Conservation (phyloP, 2,113 vertebrate genomes). For the Trogon melanurus region DNA sequence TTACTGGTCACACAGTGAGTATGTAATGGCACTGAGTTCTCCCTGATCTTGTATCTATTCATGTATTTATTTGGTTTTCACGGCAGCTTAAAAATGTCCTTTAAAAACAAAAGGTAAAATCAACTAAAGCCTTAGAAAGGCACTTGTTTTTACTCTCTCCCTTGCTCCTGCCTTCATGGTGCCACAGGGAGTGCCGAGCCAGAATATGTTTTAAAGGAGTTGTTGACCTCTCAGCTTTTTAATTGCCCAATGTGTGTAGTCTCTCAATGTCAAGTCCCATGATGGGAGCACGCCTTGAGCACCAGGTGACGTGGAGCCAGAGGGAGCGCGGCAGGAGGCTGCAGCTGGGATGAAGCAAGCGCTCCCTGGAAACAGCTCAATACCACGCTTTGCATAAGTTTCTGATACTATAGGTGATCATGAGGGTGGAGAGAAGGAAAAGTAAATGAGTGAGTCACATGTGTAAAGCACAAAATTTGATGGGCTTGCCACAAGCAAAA, state of each 20-base stretch:
- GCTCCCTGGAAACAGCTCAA: neutral
- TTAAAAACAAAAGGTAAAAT: neutral
- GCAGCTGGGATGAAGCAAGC: neutral
- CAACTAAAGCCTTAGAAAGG: neutral
- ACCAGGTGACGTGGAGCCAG: accelerated
- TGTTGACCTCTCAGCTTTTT: neutral
- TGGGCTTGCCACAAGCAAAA: neutral
- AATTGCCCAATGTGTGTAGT: neutral
- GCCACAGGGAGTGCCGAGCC: neutral
- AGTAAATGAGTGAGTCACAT: neutral
- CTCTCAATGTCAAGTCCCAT: neutral
- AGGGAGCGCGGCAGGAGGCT: neutral
- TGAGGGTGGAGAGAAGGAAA: neutral
- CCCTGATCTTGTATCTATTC: neutral
- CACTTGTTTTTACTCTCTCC: neutral
- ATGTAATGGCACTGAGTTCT: neutral
- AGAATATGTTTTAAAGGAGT: neutral
- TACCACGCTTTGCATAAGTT: neutral
- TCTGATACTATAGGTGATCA: neutral
- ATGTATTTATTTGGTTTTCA: neutral
- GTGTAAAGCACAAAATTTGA: neutral
- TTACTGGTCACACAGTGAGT: neutral
- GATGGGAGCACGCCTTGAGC: neutral
- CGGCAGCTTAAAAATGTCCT: neutral
- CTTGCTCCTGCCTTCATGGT: neutral